Conservation (phyloP, 2,113 vertebrate species). For the Caretta caretta region DNA sequence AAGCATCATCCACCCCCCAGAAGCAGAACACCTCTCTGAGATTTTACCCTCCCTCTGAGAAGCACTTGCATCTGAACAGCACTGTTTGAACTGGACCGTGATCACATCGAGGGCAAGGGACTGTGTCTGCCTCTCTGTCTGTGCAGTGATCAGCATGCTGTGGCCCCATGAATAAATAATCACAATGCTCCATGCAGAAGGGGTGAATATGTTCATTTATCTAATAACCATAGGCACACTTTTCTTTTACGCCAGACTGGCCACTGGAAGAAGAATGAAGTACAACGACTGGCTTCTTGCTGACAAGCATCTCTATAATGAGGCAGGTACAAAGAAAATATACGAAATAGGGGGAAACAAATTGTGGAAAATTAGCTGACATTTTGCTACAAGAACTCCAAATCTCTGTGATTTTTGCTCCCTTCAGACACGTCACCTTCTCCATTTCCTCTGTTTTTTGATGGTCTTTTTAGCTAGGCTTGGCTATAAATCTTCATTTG, state of each 20-base stretch:
- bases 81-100: neutral
- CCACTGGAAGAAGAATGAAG: neutral
- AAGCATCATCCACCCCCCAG: neutral
- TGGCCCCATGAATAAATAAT: neutral
- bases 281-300: neutral
- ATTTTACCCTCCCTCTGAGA: neutral
- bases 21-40: neutral
- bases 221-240: neutral
- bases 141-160: neutral
- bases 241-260: neutral
- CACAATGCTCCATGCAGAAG: neutral
- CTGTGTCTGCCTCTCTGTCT: neutral
- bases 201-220: neutral
- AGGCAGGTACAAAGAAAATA: neutral
- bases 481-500: neutral
- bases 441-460: neutral
- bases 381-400: neutral
- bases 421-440: fast-evolving
- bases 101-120: neutral
- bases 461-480: neutral
- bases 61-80: neutral
- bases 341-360: neutral
- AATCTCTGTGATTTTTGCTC: neutral
- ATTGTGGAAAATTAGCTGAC: neutral
- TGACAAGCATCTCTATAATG: neutral